Conservation (phyloP, 2,888 invertebrate genomes). For the Cantharis nigra region DNA sequence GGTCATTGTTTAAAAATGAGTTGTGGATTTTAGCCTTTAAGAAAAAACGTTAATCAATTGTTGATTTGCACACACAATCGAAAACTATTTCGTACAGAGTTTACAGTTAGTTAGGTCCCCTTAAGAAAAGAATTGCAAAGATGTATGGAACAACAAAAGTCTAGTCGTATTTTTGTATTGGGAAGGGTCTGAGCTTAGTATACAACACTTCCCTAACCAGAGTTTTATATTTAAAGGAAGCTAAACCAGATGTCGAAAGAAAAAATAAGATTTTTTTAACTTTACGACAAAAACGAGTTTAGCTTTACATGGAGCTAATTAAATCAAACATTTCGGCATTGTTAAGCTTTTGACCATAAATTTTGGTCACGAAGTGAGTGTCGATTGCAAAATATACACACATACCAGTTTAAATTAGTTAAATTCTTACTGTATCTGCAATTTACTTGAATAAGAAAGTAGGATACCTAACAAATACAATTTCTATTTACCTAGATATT, state of each 20-base stretch:
- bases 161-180: constrained; percentile 1
- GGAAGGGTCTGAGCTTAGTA: background rate
- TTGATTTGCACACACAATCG: background rate
- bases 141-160: constrained; percentile 2
- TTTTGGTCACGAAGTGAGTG: background rate
- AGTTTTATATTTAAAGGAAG: background rate
- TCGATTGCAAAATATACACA: background rate
- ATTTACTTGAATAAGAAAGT: constrained; percentile 13
- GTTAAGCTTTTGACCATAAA: background rate
- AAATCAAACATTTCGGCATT: background rate
- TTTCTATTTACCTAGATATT: constrained; percentile 10
- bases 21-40: background rate
- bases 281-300: background rate
- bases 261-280: background rate
- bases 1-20: background rate
- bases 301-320: background rate
- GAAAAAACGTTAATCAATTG: background rate
- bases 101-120: background rate
- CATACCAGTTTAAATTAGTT: background rate
- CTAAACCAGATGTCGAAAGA: background rate
- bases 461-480: constrained; percentile 12
- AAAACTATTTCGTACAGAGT: background rate
- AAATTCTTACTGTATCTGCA: background rate
- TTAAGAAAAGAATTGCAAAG: constrained; percentile 4
- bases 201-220: constrained; percentile 1